Evolutionary conservation across 2,888 invertebrate species (phyloP), one percentile per base, ranked within the genome.

Genomic region (Chaetoderma sp.): DNA sequence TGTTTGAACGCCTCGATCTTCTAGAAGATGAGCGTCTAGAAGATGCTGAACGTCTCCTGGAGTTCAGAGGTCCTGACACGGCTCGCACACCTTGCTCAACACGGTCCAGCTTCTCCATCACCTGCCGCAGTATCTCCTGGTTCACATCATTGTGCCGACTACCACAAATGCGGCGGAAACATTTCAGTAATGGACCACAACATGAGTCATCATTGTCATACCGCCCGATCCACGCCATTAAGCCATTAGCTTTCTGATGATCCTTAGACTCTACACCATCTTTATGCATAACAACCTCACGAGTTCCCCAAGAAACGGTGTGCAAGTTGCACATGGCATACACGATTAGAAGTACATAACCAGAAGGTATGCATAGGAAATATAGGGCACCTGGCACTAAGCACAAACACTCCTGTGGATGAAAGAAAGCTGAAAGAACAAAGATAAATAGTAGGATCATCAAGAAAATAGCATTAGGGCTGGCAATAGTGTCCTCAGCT

Each of bases 351-450:
- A 97, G 88, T 89, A 97, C 91, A 87, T 96, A 97, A 93, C 96
- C 96, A 71, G 95, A 94, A 0, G 97, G 97, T 61, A 97, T 94
- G 13, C 95, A 94, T 44, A 96, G 91, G 83, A 93, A 93, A 85
- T 96, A 97, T 47, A 96, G 71, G 25, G 90, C 60, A 91, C 86
- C 87, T 75, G 91, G 92, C 33, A 91, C 83, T 18, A 95, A 85
- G 61, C 74, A 76, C 13, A 65, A 60, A 50, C 76, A 71, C 66
- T 80, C 97, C 89, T 96, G 96, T 0, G 98, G 98, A 92, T 98
- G 98, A 54, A 98, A 90, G 85, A 95, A 92, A 47, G 98, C 98
- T 58, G 98, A 96, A 90, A 96, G 94, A 80, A 96, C 92, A 89
- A 97, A 96, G 95, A 96, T 1, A 95, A 98, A 49, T 95, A 96